Conservation (phyloP, 1,140 invertebrate species). For the Papilio dardanus region DNA sequence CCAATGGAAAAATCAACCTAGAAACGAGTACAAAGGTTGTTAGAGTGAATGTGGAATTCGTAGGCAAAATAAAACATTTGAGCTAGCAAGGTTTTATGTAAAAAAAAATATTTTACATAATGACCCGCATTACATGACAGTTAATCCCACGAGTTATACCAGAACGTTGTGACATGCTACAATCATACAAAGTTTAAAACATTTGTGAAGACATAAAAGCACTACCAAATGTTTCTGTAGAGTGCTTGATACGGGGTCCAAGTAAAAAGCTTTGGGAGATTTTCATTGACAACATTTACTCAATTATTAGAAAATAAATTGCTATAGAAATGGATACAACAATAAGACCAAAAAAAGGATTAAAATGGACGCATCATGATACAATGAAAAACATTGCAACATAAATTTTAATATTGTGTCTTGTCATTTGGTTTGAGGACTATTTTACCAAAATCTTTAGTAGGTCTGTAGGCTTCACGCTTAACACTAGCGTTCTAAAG, state of each 20-base stretch:
- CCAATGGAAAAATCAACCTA: not conserved
- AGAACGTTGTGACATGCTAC: constrained; percentile 55
- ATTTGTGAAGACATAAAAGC: constrained; percentile 69
- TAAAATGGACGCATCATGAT: too few species aligned
- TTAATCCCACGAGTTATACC: constrained; percentile 54
- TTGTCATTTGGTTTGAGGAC: too few species aligned
- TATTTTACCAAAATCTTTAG: too few species aligned
- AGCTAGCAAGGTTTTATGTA: not conserved
- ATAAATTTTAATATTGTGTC: too few species aligned
- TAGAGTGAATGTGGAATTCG: not conserved
- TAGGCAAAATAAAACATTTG: constrained; percentile 11
- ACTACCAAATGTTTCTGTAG: constrained; percentile 62
- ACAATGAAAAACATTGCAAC: too few species aligned
- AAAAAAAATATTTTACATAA: constrained; percentile 38
- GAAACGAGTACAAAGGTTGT: constrained; percentile 3
- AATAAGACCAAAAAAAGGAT: too few species aligned
- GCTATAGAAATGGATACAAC: too few species aligned
- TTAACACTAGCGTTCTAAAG: too few species aligned
- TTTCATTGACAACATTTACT: not conserved
- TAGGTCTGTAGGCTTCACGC: too few species aligned
- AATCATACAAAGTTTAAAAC: constrained; percentile 64
- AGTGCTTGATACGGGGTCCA: constrained; percentile 41
- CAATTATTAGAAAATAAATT: too few species aligned
- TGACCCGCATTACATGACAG: constrained; percentile 44
- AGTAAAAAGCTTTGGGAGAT: constrained; percentile 23